Evolutionary conservation across 2,113 vertebrate species (phyloP).

Genomic region (Poeciliopsis occidentalis): DNA sequence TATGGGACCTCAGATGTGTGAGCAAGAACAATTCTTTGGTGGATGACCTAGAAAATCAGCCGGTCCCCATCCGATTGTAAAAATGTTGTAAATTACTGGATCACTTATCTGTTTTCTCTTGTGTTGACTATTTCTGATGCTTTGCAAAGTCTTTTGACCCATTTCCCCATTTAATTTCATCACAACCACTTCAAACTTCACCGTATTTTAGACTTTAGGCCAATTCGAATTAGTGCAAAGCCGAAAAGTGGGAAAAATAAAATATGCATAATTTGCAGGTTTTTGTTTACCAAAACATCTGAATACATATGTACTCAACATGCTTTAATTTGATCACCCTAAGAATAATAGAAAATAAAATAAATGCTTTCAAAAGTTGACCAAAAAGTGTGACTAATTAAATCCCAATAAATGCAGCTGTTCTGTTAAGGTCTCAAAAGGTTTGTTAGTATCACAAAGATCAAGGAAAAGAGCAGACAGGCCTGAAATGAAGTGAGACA

Average conservation of each 20-base stretch:
- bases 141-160: not conserved
- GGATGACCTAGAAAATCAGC: not conserved
- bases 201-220: not conserved
- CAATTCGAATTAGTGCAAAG: not conserved
- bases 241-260: not conserved
- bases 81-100: slow-evolving; percentile 1
- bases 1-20: slow-evolving; percentile 15
- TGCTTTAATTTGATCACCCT: not conserved
- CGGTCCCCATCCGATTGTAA: not conserved
- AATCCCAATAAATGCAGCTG: not conserved
- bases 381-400: not conserved
- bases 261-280: not conserved
- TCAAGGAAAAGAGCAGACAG: not conserved
- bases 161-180: not conserved
- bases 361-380: not conserved
- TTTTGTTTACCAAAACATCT: not conserved
- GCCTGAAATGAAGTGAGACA: not conserved
- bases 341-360: not conserved
- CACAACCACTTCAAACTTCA: not conserved
- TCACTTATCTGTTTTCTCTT: no score
- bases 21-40: slow-evolving; percentile 8
- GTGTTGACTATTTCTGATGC: not conserved
- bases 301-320: not conserved
- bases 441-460: not conserved
- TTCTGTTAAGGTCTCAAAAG: not conserved